Evolutionary conservation across 2,113 vertebrate genomes (phyloP).

Genomic region (Oryzias celebensis): DNA sequence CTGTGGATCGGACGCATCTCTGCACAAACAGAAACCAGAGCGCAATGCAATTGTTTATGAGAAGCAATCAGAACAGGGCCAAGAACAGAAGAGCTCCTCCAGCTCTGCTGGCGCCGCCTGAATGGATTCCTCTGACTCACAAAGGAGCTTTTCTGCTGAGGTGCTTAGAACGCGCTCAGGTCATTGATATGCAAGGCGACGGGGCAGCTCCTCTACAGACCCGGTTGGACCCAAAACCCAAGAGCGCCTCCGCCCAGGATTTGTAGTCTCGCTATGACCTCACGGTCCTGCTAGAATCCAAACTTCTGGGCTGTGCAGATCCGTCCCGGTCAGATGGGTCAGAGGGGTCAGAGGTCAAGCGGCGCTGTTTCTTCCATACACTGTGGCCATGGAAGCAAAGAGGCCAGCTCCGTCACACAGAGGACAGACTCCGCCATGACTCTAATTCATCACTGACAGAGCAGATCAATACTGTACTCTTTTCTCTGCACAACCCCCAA

Average conservation of each 20-base stretch:
- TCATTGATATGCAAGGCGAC: slow-evolving; percentile 88
- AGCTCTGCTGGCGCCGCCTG: slow-evolving; percentile 52
- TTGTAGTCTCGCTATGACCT: slow-evolving; percentile 1
- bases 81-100: slow-evolving; percentile 42
- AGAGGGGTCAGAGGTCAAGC: too few species aligned
- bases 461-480: slow-evolving; percentile 71
- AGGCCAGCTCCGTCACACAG: slow-evolving; percentile 69
- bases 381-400: slow-evolving; percentile 49
- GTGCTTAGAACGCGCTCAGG: slow-evolving; percentile 76
- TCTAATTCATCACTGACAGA: slow-evolving; percentile 76
- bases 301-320: too few species aligned
- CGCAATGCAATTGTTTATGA: slow-evolving; percentile 39
- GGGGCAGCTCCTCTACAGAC: slow-evolving; percentile 71
- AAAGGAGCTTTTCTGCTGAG: slow-evolving; percentile 83
- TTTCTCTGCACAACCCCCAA: slow-evolving; percentile 52
- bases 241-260: slow-evolving; percentile 14
- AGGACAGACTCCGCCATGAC: slow-evolving; percentile 63
- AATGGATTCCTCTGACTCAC: slow-evolving; percentile 76
- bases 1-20: background rate
- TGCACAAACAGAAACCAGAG: slow-evolving; percentile 4
- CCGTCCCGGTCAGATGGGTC: too few species aligned
- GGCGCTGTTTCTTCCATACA: slow-evolving; percentile 49
- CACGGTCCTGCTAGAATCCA: too few species aligned
- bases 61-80: slow-evolving; percentile 32
- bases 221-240: slow-evolving; percentile 54